Evolutionary conservation across 2,888 invertebrate genomes (phyloP), one percentile per base, ranked within the genome.

Genomic region (Odontocerum albicorne): DNA sequence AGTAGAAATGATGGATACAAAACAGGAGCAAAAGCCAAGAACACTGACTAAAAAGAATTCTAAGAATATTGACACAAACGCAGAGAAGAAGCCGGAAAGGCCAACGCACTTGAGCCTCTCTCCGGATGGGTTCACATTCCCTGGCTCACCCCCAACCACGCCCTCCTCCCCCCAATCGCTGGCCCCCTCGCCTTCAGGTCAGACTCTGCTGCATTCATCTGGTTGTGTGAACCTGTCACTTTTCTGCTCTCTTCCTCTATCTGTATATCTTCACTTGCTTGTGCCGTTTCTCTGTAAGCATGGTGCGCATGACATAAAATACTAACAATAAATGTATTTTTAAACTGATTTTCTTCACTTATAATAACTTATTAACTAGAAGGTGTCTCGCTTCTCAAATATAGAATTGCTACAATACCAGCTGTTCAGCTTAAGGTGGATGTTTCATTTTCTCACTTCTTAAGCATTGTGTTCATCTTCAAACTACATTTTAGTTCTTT

Each of bases 41-140:
- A 19, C 27, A 46, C n/a, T 49, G 38, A 43, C 16, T 21, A 35
- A 54, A 39, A n/a, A 21, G 10, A 36, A 47, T 10, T 13, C 27
- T 7, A 21, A 20, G 27, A 10, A 19, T 44, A 19, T 42, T 55
- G 55, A 33, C 54, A 40, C 52, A 40, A 12, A 56, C 33, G 55
- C 42, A 39, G 49, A 49, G 55, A 56, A 60, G 55, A 55, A 55
- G 58, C 67, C 68, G 61, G 64, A 66, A 67, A 66, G 75, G 65
- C 78, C 77, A 54, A 75, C 75, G 65, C 76, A 75, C 68, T 73
- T 77, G 62, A 73, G 72, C 69, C 70, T 77, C 64, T 72, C 74
- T 64, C 71, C 67, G 67, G 62, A 64, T 2, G 50, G 44, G 64
- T 55, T 64, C 63, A 35, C 42, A 4, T 61, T 61, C 39, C 49